A percentile compares a stretch with the other conserved stretches of the same genome.
phyloP scores from a whole-genome alignment of 2,113 vertebrate genomes.

The Greenwoodochromis staneri region DNA sequence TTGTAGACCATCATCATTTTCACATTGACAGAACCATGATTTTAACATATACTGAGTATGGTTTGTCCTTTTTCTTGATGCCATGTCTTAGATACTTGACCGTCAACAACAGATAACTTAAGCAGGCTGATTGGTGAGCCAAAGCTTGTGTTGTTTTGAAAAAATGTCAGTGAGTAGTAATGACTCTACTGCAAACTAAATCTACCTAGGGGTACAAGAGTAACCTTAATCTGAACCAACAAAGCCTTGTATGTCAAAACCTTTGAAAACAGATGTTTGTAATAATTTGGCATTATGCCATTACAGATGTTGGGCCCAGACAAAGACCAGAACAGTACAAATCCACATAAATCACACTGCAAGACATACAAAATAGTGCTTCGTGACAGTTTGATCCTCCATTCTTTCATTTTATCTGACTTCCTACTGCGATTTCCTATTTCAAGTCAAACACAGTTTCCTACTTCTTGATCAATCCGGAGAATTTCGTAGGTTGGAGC shows the following conservation, averaged over 20 bases:
- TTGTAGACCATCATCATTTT: neutral
- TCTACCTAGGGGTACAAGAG: neutral
- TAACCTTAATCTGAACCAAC: neutral
- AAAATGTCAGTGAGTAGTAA: neutral
- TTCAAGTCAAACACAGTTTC: constrained; percentile 43
- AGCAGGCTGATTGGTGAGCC: neutral
- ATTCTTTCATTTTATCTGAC: constrained; percentile 59
- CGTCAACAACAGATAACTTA: neutral
- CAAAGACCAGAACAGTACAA: constrained; percentile 3
- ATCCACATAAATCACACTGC: constrained; percentile 17
- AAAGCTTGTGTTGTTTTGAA: neutral
- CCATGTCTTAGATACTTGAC: neutral
- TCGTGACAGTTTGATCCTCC: constrained; percentile 16
- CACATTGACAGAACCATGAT: neutral
- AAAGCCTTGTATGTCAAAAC: neutral
- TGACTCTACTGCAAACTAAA: neutral
- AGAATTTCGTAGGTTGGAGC: constrained; percentile 16
- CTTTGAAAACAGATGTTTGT: neutral
- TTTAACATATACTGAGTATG: neutral
- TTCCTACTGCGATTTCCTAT: constrained; percentile 63
- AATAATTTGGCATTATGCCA: neutral
- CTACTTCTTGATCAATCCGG: constrained; percentile 23
- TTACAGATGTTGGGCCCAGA: neutral
- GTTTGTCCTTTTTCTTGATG: neutral
- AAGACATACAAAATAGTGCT: constrained; percentile 22